A percentile compares a stretch with the other conserved stretches of the same genome.
Conservation (phyloP, 2,113 vertebrate species). For the Oophaga pumilio region DNA sequence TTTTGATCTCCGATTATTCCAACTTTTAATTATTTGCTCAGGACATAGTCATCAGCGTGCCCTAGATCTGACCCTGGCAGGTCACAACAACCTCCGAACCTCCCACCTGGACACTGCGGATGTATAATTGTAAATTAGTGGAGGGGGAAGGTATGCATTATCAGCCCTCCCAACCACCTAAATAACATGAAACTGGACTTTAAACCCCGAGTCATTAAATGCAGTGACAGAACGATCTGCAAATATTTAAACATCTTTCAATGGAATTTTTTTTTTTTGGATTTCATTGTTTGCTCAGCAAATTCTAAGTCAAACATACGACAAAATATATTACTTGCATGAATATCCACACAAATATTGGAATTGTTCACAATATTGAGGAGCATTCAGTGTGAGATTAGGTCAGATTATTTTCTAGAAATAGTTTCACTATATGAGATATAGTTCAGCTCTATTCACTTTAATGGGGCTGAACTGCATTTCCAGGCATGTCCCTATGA, state of each 20-base stretch:
- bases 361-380: neutral
- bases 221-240: conserved; percentile 29
- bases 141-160: neutral
- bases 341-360: neutral
- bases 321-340: neutral
- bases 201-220: conserved; percentile 5
- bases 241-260: conserved; percentile 45
- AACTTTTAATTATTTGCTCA: neutral
- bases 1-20: neutral
- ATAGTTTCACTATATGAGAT: too few species aligned
- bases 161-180: neutral
- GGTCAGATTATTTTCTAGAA: neutral
- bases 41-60: neutral
- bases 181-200: conserved; percentile 23
- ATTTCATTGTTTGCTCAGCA: neutral
- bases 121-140: neutral
- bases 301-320: neutral
- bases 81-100: conserved; percentile 21
- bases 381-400: neutral
- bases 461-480: too few species aligned
- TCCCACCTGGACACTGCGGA: neutral
- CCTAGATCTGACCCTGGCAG: neutral
- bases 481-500: too few species aligned
- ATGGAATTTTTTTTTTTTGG: neutral
- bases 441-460: too few species aligned